A percentile compares a stretch with the other conserved stretches of the same genome.
phyloP scores from a whole-genome alignment of 23 tunicate species.

The Corella eumyota region DNA sequence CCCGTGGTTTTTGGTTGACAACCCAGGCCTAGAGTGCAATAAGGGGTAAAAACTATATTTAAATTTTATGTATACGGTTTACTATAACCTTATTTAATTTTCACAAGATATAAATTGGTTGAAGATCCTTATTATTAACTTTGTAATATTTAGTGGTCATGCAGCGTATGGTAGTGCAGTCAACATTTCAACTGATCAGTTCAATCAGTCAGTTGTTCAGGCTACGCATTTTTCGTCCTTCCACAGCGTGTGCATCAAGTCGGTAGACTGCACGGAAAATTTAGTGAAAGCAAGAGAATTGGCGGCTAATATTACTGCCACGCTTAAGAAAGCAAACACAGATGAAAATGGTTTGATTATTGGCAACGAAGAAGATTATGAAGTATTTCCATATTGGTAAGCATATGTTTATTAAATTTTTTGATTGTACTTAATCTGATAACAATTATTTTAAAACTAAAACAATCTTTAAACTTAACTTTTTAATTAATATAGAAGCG shows the following conservation, averaged over 20 bases:
- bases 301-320: slow-evolving; percentile 77
- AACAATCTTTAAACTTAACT: background rate
- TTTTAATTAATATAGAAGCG: background rate
- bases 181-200: slow-evolving; percentile 12
- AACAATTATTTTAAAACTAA: too few species aligned
- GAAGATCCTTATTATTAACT: background rate
- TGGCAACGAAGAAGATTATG: slow-evolving; percentile 49
- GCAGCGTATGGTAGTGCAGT: slow-evolving; percentile 93
- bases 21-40: slow-evolving; percentile 73
- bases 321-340: slow-evolving; percentile 25
- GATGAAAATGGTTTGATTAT: slow-evolving; percentile 16
- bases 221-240: slow-evolving; percentile 79
- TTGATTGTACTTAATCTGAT: background rate
- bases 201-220: slow-evolving; percentile 18
- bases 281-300: slow-evolving; percentile 61
- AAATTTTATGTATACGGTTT: too few species aligned
- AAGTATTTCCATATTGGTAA: slow-evolving; percentile 77
- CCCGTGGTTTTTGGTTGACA: slow-evolving; percentile 88
- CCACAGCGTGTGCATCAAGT: slow-evolving; percentile 94
- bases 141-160: slow-evolving; percentile 83
- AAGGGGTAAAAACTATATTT: slow-evolving; percentile 79
- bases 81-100: too few species aligned
- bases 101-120: background rate
- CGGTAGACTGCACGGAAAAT: slow-evolving; percentile 90
- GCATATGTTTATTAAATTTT: background rate